Evolutionary conservation across 2,888 invertebrate genomes (phyloP), one percentile per base, ranked within the genome.

Genomic region (Drosophila limbata): DNA sequence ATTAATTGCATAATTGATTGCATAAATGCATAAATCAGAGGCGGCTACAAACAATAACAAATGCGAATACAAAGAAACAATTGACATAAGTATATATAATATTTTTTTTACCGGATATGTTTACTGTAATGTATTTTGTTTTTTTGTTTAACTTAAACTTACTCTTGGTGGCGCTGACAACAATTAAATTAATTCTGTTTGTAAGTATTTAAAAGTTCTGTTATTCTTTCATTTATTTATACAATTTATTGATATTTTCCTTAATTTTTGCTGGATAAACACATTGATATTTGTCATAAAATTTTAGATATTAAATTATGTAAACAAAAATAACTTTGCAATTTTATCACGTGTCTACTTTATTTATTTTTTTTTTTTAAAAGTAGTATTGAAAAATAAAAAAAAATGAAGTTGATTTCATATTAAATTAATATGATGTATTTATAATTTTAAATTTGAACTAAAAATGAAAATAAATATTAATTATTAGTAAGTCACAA

Each of bases 1-100:
- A 89, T 89, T 89, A 84, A 82, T 71, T 79, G 79, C 78, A 90
- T 88, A 85, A 88, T 86, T 83, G 78, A 56, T 44, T 67, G 83
- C 65, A 89, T 84, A 88, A 89, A 79, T 84, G 67, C 67, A 89
- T 88, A 77, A 86, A 83, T 82, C 67, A 70, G 31, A 61, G 35
- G 33, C 52, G 47, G 44, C 37, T 56, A 35, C 56, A 69, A 70
- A 74, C 67, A 73, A 72, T 53, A 33, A 57, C 40, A 64, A 48
- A 53, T 56, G 57, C 50, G 55, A 31, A 2, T 37, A 37, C 35
- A 67, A 50, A 44, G 55, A 40, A 33, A 55, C 25, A 50, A 37
- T 69, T 47, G 45, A 15, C n/a, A 28, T 61, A 61, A 33, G 19
- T 21, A 21, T 53, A 25, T 17, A 28, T 62, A 56, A 82, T 0